Evolutionary conservation across 2,113 vertebrate genomes (phyloP).

Genomic region (Anoura caudifer): DNA sequence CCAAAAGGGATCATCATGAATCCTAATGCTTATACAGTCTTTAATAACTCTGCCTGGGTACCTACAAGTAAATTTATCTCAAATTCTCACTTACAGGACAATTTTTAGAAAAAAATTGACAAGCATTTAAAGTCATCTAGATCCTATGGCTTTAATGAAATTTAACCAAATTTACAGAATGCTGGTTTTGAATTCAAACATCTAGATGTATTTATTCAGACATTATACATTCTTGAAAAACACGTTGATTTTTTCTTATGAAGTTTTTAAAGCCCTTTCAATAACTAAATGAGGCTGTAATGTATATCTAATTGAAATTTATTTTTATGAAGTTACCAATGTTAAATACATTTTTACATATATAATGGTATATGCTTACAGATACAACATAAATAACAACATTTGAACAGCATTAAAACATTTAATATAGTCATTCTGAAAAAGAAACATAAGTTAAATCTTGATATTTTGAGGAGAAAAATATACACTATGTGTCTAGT

Average conservation of each 20-base stretch:
- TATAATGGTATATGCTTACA: conserved; percentile 71
- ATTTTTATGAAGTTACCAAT: conserved; percentile 59
- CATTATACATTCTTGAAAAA: conserved; percentile 58
- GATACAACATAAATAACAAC: conserved; percentile 71
- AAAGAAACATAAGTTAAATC: conserved; percentile 84
- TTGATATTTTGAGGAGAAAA: conserved; percentile 83
- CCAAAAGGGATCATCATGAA: not conserved
- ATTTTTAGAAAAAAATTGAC: conserved; percentile 57
- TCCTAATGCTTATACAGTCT: not conserved
- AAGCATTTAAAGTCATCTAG: conserved; percentile 52
- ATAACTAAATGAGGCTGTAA: conserved; percentile 1
- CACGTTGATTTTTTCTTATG: conserved; percentile 52
- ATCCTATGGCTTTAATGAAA: conserved; percentile 51
- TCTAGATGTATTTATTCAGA: conserved; percentile 48
- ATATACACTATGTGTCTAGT: conserved; percentile 79
- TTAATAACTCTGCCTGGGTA: not conserved
- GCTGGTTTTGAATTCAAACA: conserved; percentile 69
- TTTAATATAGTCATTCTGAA: conserved; percentile 59
- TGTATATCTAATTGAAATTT: conserved; percentile 61
- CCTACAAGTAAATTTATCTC: conserved; percentile 58
- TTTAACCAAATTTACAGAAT: conserved; percentile 15
- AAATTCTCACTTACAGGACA: not conserved
- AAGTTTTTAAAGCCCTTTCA: conserved; percentile 52
- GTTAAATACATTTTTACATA: conserved; percentile 69
- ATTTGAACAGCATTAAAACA: conserved; percentile 70